Base-by-base conservation (phyloP, 2,113 vertebrate species). In the Ancistrus triradiatus region DNA sequence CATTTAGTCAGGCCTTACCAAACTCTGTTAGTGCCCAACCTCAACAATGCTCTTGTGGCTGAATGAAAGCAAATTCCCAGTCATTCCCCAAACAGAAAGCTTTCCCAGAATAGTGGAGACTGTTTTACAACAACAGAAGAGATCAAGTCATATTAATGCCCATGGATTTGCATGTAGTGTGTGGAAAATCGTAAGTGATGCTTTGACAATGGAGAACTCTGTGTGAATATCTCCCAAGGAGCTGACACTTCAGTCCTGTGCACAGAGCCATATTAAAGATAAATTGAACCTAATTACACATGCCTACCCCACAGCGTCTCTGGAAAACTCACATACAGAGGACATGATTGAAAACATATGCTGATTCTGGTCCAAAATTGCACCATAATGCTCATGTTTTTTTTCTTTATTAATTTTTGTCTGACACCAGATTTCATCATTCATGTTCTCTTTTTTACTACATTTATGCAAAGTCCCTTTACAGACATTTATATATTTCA, bases 311-410 rank as follows among this genome's bases (percentile, higher is more conserved):
- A 59, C 18, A 51, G 50, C 56, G 38, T n/a, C 59, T 42, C 60
- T 42, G 19, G 31, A 13, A 59, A 69, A 72, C 56, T 59, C 59
- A 46, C 42, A 66, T 48, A 61, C 66, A 60, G 38, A 38, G 51
- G 46, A 66, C 50, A 37, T 48, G 31, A 72, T 59, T 76, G 63
- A 66, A 76, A 73, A 63, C 74, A 76, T 40, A 69, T 73, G 63
- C 61, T 56, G 64, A 55, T 37, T 24, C 73, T 44, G 50, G 46
- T 59, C 31, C 31, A 17, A 18, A 19, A 19, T 44, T 22, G 48
- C 47, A 56, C 28, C 10, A 40, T 17, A 11, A 9, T 38, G 3
- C 15, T 4, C 13, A 5, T 28, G 56, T 33, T 22, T 52, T 14
- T 35, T 21, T 35, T n/a, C 22, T 9, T 44, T 49, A 22, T 49